Evolutionary conservation across 2,888 invertebrate genomes (phyloP).

Genomic region (Cremastinae sp.): DNA sequence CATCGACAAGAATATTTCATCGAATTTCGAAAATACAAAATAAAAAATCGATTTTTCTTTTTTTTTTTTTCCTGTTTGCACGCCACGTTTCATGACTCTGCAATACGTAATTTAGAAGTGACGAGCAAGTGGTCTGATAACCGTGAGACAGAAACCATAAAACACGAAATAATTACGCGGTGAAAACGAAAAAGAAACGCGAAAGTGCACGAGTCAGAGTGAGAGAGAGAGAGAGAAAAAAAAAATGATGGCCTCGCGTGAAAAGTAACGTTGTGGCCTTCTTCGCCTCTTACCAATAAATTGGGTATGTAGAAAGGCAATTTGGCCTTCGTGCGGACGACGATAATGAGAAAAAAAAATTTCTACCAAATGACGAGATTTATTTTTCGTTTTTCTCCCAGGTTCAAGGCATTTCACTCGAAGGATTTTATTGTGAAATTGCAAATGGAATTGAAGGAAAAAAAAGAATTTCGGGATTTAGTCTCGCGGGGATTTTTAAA

Average conservation of each 20-base stretch:
- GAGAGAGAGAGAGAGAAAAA: slow-evolving; percentile 27
- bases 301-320: slow-evolving; percentile 31
- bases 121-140: slow-evolving; percentile 6
- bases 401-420: slow-evolving; percentile 39
- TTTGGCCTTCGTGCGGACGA: slow-evolving; percentile 39
- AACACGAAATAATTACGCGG: slow-evolving; percentile 19
- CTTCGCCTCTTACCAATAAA: slow-evolving; percentile 24
- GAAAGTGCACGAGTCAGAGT: neutral
- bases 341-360: slow-evolving; percentile 23
- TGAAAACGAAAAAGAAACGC: neutral
- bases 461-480: neutral
- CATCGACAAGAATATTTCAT: too few relatives aligned
- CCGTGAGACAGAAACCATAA: slow-evolving; percentile 22
- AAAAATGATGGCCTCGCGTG: slow-evolving; percentile 66
- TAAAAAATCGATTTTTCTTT: too few relatives aligned
- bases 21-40: too few relatives aligned
- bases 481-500: neutral
- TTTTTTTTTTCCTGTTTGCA: too few relatives aligned
- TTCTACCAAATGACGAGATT: slow-evolving; percentile 22
- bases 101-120: too few relatives aligned
- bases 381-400: slow-evolving; percentile 16
- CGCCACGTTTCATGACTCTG: too few relatives aligned
- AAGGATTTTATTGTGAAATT: slow-evolving; percentile 6
- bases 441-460: neutral
- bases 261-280: slow-evolving; percentile 55